Evolutionary conservation across 64 coral and sea anemone species (phyloP), one percentile per base, ranked within the genome.

Genomic region (Pachyseris speciosa): DNA sequence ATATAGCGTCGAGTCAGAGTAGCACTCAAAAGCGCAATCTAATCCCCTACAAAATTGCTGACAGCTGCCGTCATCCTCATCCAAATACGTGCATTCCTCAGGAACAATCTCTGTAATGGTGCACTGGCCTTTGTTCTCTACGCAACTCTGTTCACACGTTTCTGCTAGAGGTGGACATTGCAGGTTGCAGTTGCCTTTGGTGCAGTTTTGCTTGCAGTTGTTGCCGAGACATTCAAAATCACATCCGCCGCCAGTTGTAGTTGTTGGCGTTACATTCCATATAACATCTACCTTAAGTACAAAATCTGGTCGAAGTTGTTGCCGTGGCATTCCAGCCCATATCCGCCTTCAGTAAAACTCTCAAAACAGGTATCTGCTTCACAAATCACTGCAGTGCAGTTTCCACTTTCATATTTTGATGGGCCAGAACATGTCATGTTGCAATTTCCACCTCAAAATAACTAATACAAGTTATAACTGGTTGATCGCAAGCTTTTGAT

Each of bases 71-170:
- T 72, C 2, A 33, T 20, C 5, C 24, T 33, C 22, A 42, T 16
- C 13, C n/a, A n/a, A n/a, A n/a, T n/a, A n/a, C 16, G 22, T 20
- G 15, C 13, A 57, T 1, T 5, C 4, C 52, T 12, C 22, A 2
- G 8, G 1, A 22, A 22, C n/a, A 40, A 26, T 34, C 42, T 15
- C 34, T 73, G 27, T 47, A 29, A 65, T 26, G 41, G 16, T 12
- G 52, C 80, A 84, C 52, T 39, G 8, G 58, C 65, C 80, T 41
- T 84, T 84, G 80, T 84, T 84, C 4, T 64, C 12, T 9, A 58
- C 65, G 53, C 40, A 51, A 17, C 15, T 6, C 17, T 78, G 75
- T 10, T 29, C 27, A 26, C 74, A 78, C 41, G 40, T 49, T 27
- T 25, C 2, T 44, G 42, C 42, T n/a, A 26, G 7, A 5, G 9